These are phyloP conservation scores for Isurus oxyrinchus DNA, from an alignment of 2,113 vertebrate species.

Conservation along the genomic window DNA sequence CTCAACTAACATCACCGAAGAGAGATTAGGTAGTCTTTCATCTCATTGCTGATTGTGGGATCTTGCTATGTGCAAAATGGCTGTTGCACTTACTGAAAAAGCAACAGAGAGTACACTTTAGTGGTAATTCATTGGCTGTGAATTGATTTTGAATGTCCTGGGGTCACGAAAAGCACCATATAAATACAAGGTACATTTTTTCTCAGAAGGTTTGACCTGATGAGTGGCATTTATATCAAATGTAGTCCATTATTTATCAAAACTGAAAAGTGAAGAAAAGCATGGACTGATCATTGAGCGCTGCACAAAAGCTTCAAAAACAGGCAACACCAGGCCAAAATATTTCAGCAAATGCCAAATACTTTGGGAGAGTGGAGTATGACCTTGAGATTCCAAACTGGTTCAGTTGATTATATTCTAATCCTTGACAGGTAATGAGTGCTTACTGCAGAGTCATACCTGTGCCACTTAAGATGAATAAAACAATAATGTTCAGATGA, in stretches of 20 bases:
- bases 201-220: neutral
- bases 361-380: too few relatives aligned
- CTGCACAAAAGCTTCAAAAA: neutral
- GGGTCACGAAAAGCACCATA: neutral
- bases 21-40: neutral
- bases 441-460: neutral
- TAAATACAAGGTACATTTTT: neutral
- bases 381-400: neutral
- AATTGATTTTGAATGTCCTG: neutral
- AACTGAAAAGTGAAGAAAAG: neutral
- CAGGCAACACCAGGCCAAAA: neutral
- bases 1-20: neutral
- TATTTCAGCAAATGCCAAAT: neutral
- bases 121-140: neutral
- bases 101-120: neutral
- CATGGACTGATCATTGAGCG: neutral
- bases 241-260: neutral
- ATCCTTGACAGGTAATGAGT: neutral
- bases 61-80: neutral
- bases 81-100: neutral
- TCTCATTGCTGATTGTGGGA: neutral
- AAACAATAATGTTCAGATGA: neutral
- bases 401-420: neutral
- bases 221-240: neutral
- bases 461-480: neutral